Percentiles rank a stretch among this genome's conserved stretches.
These are phyloP conservation scores for Semaprochilodus insignis DNA, from an alignment of 2,797 vertebrate species.

Conservation along the genomic window DNA sequence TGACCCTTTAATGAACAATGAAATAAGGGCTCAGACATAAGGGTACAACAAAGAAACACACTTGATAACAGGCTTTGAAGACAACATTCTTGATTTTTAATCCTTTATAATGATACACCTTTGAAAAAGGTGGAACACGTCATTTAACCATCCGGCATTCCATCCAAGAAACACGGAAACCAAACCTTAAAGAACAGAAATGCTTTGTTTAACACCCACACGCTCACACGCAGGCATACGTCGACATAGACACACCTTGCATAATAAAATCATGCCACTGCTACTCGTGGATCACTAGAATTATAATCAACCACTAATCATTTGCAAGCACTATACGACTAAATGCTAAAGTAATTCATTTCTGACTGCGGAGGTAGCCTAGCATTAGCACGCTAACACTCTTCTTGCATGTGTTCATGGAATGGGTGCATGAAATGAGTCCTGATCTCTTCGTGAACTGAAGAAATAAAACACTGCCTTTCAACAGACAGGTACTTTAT, in stretches of 20 bases:
- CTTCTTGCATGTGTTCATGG: conserved; percentile 10
- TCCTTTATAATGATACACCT: conserved; percentile 3
- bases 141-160: not conserved
- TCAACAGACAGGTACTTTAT: conserved; percentile 50
- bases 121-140: conserved; percentile 6
- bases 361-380: conserved; percentile 28
- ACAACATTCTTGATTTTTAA: conserved; percentile 33
- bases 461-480: conserved; percentile 41
- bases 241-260: conserved; percentile 50
- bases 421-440: conserved; percentile 19
- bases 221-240: conserved; percentile 35
- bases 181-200: conserved; percentile 26
- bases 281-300: conserved; percentile 50
- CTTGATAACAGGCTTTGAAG: conserved; percentile 31
- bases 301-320: conserved; percentile 38
- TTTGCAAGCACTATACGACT: conserved; percentile 50
- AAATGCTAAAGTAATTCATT: conserved; percentile 39
- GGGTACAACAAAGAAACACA: conserved; percentile 16
- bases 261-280: conserved; percentile 59
- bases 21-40: too few species aligned
- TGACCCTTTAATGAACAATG: conserved; percentile 5
- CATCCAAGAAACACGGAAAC: not conserved
- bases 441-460: conserved; percentile 23
- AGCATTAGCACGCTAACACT: conserved; percentile 19
- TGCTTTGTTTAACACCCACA: conserved; percentile 3